Base-by-base conservation (phyloP, 2,797 vertebrate genomes). In the Anabacerthia variegaticeps region DNA sequence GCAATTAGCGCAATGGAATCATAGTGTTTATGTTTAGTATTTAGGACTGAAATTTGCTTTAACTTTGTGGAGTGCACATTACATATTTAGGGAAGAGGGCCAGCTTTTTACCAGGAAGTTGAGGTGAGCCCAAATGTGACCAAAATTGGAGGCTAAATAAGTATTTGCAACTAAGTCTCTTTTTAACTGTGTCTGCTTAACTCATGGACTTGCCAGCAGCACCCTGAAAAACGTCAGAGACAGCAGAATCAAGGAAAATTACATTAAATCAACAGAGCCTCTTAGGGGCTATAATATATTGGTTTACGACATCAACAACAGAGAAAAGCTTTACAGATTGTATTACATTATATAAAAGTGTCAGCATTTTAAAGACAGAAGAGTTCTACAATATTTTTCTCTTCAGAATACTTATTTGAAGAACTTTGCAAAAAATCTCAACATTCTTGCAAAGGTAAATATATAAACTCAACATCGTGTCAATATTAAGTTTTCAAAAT, bases 121-220 rank as follows among this genome's bases (percentile, higher is more conserved):
- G 86, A 79, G 65, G 34, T 48, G 69, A 81, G 27, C 86, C 73
- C 84, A 82, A 62, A 87, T 43, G 77, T 44, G 51, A 90, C 88
- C 89, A 91, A 91, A 94, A 94, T 81, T 79, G 51, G 23, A 91
- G 46, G 30, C 19, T 91, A 58, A 92, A 32, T 73, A 86, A 75
- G 62, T 88, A 84, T 34, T 41, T 94, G 48, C 26, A 84, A 73
- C 54, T 59, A 85, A 81, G 55, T 76, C 36, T 77, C 44, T 74
- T 80, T 79, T 85, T 48, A 94, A 93, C 24, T 69, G 11, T 55
- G 59, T 80, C 32, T 75, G 28, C 55, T 71, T 66, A 65, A 82
- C 23, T 75, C 43, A 12, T 7, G 12, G 26, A 66, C 76, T 91
- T 82, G 54, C 54, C 80, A 90, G 74, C 49, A 92, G 30, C 76